These are phyloP conservation scores for Plecturocebus donacophilus DNA, from an alignment of 2,113 vertebrate species.

Conservation along the genomic window DNA sequence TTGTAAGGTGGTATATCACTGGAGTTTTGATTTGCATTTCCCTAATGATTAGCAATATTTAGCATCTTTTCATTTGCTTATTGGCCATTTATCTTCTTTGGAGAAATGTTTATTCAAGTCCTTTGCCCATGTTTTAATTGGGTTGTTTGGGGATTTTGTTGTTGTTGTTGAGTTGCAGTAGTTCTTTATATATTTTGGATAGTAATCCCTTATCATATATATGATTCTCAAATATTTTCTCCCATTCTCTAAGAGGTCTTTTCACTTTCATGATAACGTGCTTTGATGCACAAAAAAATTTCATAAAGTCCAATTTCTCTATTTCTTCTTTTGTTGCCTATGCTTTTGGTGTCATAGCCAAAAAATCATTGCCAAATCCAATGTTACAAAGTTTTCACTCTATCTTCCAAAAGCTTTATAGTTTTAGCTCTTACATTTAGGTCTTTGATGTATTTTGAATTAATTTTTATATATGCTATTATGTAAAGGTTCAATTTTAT, in stretches of 20 bases:
- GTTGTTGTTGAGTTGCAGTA: neutral
- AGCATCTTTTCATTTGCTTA: neutral
- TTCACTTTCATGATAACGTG: neutral
- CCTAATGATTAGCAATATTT: neutral
- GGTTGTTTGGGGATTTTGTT: neutral
- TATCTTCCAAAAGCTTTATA: neutral
- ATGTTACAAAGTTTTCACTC: too few relatives aligned
- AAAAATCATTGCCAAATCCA: too few relatives aligned
- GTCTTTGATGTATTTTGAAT: neutral
- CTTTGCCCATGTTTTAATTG: neutral
- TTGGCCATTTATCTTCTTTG: neutral
- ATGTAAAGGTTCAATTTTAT: neutral
- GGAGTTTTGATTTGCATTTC: constrained; percentile 8
- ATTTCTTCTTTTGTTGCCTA: neutral
- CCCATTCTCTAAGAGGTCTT: neutral
- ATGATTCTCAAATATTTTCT: neutral
- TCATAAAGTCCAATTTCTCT: neutral
- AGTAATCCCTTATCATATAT: neutral
- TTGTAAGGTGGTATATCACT: neutral
- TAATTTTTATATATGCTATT: neutral
- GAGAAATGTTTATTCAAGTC: neutral
- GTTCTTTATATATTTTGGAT: neutral
- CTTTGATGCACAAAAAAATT: neutral
- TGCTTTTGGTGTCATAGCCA: too few relatives aligned
- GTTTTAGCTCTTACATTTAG: neutral